A percentile compares a stretch with the other conserved stretches of the same genome.
These are phyloP conservation scores for Ditylenchus weischeri DNA, from an alignment of 2,888 invertebrate genomes.

Conservation along the genomic window DNA sequence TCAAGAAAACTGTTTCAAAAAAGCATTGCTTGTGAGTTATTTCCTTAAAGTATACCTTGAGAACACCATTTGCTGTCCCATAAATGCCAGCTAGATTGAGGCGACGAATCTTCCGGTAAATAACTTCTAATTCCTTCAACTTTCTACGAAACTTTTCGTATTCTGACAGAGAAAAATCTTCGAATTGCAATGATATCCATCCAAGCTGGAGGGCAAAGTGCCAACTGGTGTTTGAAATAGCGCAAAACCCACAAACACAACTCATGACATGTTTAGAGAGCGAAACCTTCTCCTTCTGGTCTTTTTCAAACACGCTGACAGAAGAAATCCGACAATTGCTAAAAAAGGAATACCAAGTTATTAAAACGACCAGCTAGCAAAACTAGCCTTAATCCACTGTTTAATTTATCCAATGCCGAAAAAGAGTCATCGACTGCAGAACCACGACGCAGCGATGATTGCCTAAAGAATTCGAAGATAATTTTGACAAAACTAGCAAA, in stretches of 20 bases:
- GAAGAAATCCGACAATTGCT: conserved; percentile 14
- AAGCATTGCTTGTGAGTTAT: too few relatives aligned
- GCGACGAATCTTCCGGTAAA: too few relatives aligned
- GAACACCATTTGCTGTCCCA: too few relatives aligned
- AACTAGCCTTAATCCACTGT: too few relatives aligned
- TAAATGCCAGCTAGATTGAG: too few relatives aligned
- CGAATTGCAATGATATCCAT: conserved; percentile 13
- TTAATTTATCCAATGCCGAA: not conserved
- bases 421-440: conserved; percentile 24
- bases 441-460: conserved; percentile 16
- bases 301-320: conserved; percentile 8
- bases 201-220: conserved; percentile 12
- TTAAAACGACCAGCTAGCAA: too few relatives aligned
- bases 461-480: conserved; percentile 8
- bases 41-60: too few relatives aligned
- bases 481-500: not conserved
- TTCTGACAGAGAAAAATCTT: conserved; percentile 6
- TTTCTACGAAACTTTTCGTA: conserved; percentile 10
- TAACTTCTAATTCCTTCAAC: not conserved
- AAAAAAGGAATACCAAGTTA: too few relatives aligned
- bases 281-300: conserved; percentile 2
- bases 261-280: conserved; percentile 7
- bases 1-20: too few relatives aligned
- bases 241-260: conserved; percentile 20
- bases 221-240: conserved; percentile 4